Evolutionary conservation across 2,888 invertebrate species (phyloP), one percentile per base, ranked within the genome.

Genomic region (Boloria selene): DNA sequence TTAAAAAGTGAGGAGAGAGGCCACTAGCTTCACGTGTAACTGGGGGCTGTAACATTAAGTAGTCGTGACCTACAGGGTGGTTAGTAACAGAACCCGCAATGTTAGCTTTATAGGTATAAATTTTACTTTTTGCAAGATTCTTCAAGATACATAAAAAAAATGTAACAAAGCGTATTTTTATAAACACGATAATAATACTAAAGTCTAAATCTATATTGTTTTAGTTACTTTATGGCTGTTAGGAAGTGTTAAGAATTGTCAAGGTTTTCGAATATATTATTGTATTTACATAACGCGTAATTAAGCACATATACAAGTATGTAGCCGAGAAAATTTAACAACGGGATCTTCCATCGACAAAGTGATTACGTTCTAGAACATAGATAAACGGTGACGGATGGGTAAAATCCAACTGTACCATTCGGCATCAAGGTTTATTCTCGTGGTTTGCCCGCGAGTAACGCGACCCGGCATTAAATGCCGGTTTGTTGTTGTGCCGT

Each of bases 401-500:
- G 69, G 61, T 58, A 59, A 83, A 80, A 77, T 63, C 75, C 68
- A 70, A 73, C 75, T 78, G 69, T 81, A 80, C 26, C 13, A 7
- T 54, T 31, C 47, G 16, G 59, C 17, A 31, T 47, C 80, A 88
- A 79, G 81, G 85, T 79, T 77, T 72, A 83, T 70, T 76, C 75
- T 88, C 70, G 75, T 72, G 70, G 72, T 73, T 67, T 60, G 61
- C 53, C 61, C 55, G 69, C 65, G 74, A 75, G 79, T 78, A 81
- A 81, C 82, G 81, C 76, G 74, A 81, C 78, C 84, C 85, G 85
- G 86, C 83, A 83, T 78, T 83, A 84, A 86, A 86, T 86, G 89
- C 90, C 88, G 89, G 90, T 92, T 91, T 91, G 91, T 91, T 92
- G 82, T 91, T 88, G 84, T 85, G 85, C 87, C 79, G 79, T 90